phyloP scores from a whole-genome alignment of 2,888 invertebrate genomes.

The Desoria tigrina region DNA sequence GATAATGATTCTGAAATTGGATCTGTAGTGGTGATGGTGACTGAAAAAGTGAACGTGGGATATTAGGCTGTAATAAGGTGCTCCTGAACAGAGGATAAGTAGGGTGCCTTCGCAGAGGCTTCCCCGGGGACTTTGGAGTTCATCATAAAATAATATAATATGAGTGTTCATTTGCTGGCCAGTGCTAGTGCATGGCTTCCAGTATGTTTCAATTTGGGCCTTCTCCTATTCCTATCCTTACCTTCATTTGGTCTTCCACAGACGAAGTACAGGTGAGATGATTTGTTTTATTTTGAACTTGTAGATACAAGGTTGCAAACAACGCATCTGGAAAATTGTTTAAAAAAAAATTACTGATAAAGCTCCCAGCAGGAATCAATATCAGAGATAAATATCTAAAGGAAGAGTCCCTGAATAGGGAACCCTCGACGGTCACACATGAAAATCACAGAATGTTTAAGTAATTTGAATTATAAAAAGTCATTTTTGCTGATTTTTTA shows the following conservation, averaged over 20 bases:
- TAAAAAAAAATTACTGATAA: not conserved
- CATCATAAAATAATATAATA: constrained; percentile 2
- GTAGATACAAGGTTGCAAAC: not conserved
- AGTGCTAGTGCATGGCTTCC: constrained; percentile 51
- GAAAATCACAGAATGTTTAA: no score
- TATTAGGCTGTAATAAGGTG: not conserved
- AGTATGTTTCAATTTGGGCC: constrained; percentile 50
- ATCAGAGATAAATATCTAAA: no score
- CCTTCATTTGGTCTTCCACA: constrained; percentile 53
- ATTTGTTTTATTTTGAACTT: not conserved
- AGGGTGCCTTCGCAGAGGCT: constrained; percentile 3
- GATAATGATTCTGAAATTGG: no score
- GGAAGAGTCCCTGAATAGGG: no score
- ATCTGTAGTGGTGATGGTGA: no score
- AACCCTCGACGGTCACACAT: no score
- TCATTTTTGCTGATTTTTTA: no score
- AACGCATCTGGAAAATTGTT: not conserved
- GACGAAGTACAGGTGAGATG: constrained; percentile 51
- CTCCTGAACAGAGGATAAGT: not conserved
- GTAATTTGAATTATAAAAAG: no score
- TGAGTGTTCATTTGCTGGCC: constrained; percentile 31
- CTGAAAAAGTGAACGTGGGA: not conserved
- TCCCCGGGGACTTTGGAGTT: not conserved
- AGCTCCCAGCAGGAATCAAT: not conserved
- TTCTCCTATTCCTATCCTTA: constrained; percentile 48